Base-by-base conservation (phyloP, 2,797 vertebrate genomes). In the Chrosomus eos region DNA sequence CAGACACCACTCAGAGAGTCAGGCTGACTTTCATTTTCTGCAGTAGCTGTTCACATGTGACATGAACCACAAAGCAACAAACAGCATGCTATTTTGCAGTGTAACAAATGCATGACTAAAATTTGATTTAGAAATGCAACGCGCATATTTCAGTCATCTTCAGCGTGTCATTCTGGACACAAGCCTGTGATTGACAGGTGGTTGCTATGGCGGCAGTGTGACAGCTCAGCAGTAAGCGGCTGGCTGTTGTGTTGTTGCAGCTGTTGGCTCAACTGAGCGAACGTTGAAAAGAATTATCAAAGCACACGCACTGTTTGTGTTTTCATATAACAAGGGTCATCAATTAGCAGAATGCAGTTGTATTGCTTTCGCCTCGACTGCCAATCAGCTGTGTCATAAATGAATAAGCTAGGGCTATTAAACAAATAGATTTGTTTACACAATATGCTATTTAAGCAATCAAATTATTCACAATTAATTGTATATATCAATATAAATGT, bases 191-290 rank as follows among this genome's bases (percentile, higher is more conserved):
- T 66, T 87, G 85, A 88, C 85, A 88, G 43, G 40, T 9, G 58
- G 76, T 87, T 83, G 82, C 71, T 71, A 87, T 80, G 62, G 82
- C 43, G 19, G 10, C 75, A 19, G 80, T 68, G 75, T 85, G 80
- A 83, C 77, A 88, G 82, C 81, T 89, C 82, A 88, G 86, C 87
- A 88, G 62, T 68, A 73, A 82, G 43, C 31, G 33, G 45, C 51
- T 80, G 84, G 76, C 76, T 70, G 77, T 48, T 58, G 81, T 84
- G 71, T 60, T 82, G 36, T 70, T 53, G 76, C 58, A 83, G 82
- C 81, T 87, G 82, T 80, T 85, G 85, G 80, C 77, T 88, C 71
- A 85, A 83, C 81, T 62, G 28, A 82, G 81, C 28, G 60, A 87
- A 72, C 31, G n/a, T n/a, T 67, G 16, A 87, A 85, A 82, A 83